Conservation (phyloP, 1,140 invertebrate species). For the Eufriesea mexicana region DNA sequence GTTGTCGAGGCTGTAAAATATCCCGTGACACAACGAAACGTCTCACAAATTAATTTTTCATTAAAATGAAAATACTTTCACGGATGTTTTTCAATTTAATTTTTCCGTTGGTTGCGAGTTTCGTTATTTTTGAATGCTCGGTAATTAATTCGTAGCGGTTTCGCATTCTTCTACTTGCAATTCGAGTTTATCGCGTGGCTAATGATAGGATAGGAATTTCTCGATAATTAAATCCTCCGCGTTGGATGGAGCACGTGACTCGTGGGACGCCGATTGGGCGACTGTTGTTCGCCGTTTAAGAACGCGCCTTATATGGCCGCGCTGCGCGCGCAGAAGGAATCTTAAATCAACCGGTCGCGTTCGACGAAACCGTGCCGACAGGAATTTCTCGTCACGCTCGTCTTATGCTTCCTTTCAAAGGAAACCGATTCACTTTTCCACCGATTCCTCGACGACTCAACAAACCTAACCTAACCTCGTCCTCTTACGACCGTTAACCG, state of each 20-base stretch:
- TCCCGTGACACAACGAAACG: no score
- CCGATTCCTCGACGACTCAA: background rate
- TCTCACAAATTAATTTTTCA: no score
- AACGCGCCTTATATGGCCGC: conserved; percentile 30
- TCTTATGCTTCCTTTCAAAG: background rate
- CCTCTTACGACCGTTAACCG: no score
- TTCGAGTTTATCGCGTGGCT: background rate
- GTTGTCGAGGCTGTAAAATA: no score
- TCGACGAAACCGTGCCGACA: background rate
- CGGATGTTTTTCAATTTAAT: no score
- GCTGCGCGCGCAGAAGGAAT: conserved; percentile 8
- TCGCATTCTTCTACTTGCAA: no score
- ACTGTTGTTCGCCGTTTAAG: conserved; percentile 31
- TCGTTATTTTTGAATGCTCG: no score
- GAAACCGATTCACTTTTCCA: background rate
- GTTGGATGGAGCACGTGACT: conserved; percentile 13
- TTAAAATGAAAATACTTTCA: no score
- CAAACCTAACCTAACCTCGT: no score
- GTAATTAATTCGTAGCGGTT: no score
- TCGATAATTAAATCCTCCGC: conserved; percentile 24
- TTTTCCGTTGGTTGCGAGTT: no score
- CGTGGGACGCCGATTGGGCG: conserved; percentile 23
- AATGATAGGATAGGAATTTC: background rate
- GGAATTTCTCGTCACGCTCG: background rate
- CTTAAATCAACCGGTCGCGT: background rate